Evolutionary conservation across 1,140 invertebrate species (phyloP), one percentile per base, ranked within the genome.

Genomic region (Drosophila neocordata): DNA sequence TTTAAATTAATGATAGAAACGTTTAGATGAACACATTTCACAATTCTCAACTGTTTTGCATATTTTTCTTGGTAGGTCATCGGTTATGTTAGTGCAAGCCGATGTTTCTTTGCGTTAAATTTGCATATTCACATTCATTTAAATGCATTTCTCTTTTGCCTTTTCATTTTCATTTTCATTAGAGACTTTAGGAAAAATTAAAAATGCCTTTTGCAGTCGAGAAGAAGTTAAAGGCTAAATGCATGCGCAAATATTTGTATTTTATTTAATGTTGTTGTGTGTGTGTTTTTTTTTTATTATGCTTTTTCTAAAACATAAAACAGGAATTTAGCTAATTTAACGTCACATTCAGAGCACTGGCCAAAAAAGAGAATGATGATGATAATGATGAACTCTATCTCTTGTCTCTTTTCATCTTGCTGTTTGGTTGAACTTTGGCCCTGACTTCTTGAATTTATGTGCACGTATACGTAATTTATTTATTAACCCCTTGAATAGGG

Each of bases 401-500:
- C 34, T 59, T 70, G 66, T 41, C 51, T 66, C 24, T 59, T 64
- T 64, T 41, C 68, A 70, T 57, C 41, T 63, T 67, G 53, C 61
- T 71, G 37, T 61, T 44, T 66, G 78, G 79, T 60, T 79, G 83
- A 88, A 83, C 83, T 88, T 73, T 84, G 69, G 56, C 81, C 66
- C 65, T 62, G 75, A 57, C 78, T 73, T 58, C 52, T 58, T 59
- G 60, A 87, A 88, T 88, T 88, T 88, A 88, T 88, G 83, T 83
- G 79, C 83, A 88, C 83, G 83, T 88, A 88, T 79, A 79, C 65
- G 79, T 88, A 88, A 88, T 88, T 88, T 88, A 88, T 88, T 88
- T 88, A 88, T 88, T 88, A 88, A 88, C 83, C 83, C 82, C 83
- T 88, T 89, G 55, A 83, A 88, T 62, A 64, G 48, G 62, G 73